phyloP scores from a whole-genome alignment of 2,113 vertebrate species.

The Pica pica region DNA sequence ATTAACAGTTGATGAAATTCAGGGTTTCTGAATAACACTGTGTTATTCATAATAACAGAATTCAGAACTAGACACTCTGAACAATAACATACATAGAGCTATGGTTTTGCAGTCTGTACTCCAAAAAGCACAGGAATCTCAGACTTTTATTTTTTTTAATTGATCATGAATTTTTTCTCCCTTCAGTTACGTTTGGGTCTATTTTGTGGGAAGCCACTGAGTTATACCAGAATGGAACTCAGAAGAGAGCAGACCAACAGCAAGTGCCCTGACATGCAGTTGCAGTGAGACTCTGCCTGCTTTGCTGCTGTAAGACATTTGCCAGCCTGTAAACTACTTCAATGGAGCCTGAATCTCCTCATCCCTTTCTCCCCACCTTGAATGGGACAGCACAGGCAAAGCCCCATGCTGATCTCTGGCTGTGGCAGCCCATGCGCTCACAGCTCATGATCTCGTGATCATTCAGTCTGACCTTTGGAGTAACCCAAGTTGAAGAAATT shows the following conservation, averaged over 20 bases:
- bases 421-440: neutral
- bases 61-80: neutral
- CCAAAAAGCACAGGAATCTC: neutral
- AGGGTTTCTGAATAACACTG: neutral
- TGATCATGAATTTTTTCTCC: neutral
- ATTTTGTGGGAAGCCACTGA: neutral
- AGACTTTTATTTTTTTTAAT: neutral
- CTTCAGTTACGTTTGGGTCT: neutral
- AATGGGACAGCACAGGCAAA: neutral
- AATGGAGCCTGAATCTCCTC: neutral
- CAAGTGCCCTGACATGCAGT: neutral
- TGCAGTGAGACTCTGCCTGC: neutral
- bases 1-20: neutral
- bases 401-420: fast-evolving
- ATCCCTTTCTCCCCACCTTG: neutral
- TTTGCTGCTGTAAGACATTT: neutral
- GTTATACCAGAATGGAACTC: neutral
- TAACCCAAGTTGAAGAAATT: neutral
- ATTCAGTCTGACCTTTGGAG: neutral
- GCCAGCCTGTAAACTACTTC: neutral
- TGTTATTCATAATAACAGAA: neutral
- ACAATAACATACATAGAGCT: neutral
- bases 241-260: neutral
- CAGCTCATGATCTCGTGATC: neutral
- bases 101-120: neutral